A percentile compares a stretch with the other conserved stretches of the same genome.
Conservation (phyloP, 1,140 invertebrate genomes). For the Ctenoplectra terminalis region DNA sequence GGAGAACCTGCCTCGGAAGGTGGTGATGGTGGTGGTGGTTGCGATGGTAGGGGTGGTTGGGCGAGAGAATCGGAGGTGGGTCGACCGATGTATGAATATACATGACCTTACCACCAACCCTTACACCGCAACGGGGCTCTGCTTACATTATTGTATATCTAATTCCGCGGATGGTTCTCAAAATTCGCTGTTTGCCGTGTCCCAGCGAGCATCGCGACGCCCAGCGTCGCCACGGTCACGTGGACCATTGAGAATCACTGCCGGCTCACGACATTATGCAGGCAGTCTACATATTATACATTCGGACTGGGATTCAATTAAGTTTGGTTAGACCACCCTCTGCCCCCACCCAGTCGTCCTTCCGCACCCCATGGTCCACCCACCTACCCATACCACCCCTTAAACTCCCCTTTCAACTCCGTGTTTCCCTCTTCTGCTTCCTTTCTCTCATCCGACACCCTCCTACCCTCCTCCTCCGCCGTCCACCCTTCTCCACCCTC, state of each 20-base stretch:
- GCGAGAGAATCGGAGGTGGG: slow-evolving; percentile 69
- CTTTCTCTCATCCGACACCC: slow-evolving; percentile 28
- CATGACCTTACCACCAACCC: slow-evolving; percentile 82
- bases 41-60: slow-evolving; percentile 46
- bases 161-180: slow-evolving; percentile 82
- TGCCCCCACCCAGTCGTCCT: slow-evolving; percentile 4
- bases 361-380: slow-evolving; percentile 26
- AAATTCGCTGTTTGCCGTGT: slow-evolving; percentile 70
- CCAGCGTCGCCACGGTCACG: background rate
- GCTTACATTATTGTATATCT: slow-evolving; percentile 84
- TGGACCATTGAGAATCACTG: slow-evolving; percentile 73
- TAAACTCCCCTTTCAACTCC: slow-evolving; percentile 43
- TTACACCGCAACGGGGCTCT: slow-evolving; percentile 82
- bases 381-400: background rate
- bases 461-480: too few species aligned
- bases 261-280: slow-evolving; percentile 81
- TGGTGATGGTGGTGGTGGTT: slow-evolving; percentile 57
- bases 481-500: background rate
- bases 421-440: slow-evolving; percentile 55
- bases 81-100: slow-evolving; percentile 82
- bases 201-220: background rate
- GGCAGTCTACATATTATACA: slow-evolving; percentile 84
- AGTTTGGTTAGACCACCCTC: slow-evolving; percentile 81
- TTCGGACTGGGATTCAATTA: slow-evolving; percentile 84
- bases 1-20: slow-evolving; percentile 4